Evolutionary conservation across 2,888 invertebrate genomes (phyloP).

Genomic region (Cosmorhoe ocellata): DNA sequence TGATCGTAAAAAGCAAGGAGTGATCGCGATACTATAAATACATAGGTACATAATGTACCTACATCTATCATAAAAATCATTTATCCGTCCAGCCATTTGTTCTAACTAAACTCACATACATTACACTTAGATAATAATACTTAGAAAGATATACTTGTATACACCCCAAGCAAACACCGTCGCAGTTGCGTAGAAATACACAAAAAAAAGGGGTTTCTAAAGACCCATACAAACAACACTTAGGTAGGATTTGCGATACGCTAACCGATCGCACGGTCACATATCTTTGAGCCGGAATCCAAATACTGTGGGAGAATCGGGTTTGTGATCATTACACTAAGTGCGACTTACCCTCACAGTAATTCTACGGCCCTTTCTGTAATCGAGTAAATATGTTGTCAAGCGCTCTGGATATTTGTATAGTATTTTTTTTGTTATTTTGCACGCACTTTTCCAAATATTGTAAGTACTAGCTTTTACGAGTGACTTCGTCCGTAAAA

Average conservation of each 20-base stretch:
- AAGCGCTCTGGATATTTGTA: background rate
- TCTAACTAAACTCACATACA: no score
- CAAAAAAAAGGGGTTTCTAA: no score
- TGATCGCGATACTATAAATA: no score
- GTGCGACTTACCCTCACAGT: constrained; percentile 20
- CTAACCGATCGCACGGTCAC: background rate
- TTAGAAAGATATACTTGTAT: no score
- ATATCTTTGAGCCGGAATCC: background rate
- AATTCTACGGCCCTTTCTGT: constrained; percentile 16
- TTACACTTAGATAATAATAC: no score
- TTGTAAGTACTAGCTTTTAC: no score
- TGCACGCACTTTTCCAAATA: background rate
- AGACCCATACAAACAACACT: background rate
- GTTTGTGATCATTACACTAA: constrained; percentile 21
- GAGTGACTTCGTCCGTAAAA: no score
- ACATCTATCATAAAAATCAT: no score
- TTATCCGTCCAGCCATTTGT: no score
- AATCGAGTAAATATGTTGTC: constrained; percentile 19
- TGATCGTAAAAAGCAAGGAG: background rate
- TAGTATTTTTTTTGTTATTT: background rate
- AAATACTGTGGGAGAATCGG: background rate
- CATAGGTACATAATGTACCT: no score
- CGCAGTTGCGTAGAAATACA: no score
- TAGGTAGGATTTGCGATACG: background rate
- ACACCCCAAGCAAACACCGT: no score